Evolutionary conservation across 2,888 invertebrate genomes (phyloP), one percentile per base, ranked within the genome.

Genomic region (Andrena chrysosceles): DNA sequence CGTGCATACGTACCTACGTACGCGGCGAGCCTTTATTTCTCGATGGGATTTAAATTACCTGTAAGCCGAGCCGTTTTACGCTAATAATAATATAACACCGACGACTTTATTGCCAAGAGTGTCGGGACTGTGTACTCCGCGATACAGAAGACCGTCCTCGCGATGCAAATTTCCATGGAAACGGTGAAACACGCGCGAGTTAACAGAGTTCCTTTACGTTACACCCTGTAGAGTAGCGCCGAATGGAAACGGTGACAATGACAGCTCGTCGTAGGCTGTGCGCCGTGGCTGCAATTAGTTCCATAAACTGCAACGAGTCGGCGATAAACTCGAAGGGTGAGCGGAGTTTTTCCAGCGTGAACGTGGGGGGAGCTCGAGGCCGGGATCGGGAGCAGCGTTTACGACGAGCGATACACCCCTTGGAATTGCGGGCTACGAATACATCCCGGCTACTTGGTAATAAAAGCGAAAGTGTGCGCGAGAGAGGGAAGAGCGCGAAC

Each of bases 21-120:
- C 88, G 84, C 84, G 86, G 83, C 85, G 86, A 81, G 85, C 89
- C 88, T 91, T 89, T 91, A 85, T 89, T 90, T 90, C 90, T 85
- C 85, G 87, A 90, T 90, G 89, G 90, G 90, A 91, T 92, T 92
- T 90, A 91, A 92, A 92, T 92, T 92, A 89, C 91, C 89, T 85
- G 87, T 86, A 85, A 88, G 88, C 86, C 85, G 85, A 85, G 89
- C 80, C 86, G 89, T 91, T 92, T 91, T 90, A 90, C 89, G 87
- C 86, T 89, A 87, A 88, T 90, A 85, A 86, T 80, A 83, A 83
- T 85, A 89, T 85, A 77, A 89, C 89, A 71, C 64, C 77, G 85
- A 85, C 87, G 89, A 89, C 87, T 89, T 88, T 88, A 87, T 87
- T 64, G 77, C 54, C 59, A 59, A 2, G 49, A 1, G 29, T 4